Conservation (phyloP, 2,888 invertebrate species). For the Mesorhabditis spiculigera region DNA sequence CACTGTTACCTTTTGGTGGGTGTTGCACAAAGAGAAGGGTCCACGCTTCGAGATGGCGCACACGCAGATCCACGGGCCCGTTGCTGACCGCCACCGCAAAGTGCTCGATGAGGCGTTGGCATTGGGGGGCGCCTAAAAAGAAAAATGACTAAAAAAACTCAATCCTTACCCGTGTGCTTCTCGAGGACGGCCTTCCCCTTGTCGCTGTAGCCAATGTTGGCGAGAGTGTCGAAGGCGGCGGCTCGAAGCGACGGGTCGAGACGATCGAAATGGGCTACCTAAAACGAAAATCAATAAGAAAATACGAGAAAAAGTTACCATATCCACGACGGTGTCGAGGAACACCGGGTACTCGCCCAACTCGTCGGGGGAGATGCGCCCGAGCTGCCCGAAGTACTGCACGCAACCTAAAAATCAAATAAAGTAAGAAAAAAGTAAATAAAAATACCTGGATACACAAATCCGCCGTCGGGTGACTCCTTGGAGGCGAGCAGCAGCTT, state of each 20-base stretch:
- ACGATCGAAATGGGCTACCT: not conserved
- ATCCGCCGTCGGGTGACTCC: not conserved
- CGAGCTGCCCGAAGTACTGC: not conserved
- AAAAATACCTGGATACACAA: not conserved
- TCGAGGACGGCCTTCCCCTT: not conserved
- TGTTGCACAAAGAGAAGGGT: not conserved
- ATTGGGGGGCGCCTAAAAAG: not conserved
- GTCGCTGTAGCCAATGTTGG: not conserved
- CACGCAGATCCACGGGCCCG: not conserved
- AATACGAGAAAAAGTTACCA: not conserved
- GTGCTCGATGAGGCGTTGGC: not conserved
- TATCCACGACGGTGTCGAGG: not conserved
- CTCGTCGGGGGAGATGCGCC: slow-evolving; percentile 1
- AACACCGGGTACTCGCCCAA: not conserved
- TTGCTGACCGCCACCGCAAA: not conserved
- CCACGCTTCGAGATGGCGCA: not conserved
- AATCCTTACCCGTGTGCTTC: not conserved
- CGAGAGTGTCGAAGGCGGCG: slow-evolving; percentile 1
- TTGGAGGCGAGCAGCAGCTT: not conserved
- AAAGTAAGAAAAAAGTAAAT: not conserved
- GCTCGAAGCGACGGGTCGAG: slow-evolving; percentile 1
- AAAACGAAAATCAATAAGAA: not conserved
- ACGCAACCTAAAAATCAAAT: not conserved
- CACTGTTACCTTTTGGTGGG: not conserved
- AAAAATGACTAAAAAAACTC: not conserved